Base-by-base conservation (phyloP, 2,113 vertebrate genomes). In the Regulus satrapa region DNA sequence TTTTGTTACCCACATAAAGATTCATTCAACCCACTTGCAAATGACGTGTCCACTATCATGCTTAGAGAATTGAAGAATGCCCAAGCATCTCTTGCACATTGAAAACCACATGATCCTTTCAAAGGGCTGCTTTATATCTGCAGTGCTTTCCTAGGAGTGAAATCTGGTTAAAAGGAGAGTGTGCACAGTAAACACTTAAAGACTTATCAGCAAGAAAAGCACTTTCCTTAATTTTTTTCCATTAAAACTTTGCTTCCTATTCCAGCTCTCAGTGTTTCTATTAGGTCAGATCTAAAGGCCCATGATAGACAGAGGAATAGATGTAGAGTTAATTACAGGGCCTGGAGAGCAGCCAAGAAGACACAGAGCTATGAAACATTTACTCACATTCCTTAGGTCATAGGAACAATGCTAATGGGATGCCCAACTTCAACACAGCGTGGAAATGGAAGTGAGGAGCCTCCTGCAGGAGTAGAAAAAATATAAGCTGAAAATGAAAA, bases 261-360 rank as follows among this genome's bases (percentile, higher is more conserved):
- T 93, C 40, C 2, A 2, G 14, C n/a, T 87, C 76, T 32, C 61
- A 32, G 45, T 66, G 38, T 19, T 72, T 51, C 85, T 85, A 4
- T 83, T 80, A 75, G 69, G 32, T 45, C 48, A 63, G 72, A 52
- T 43, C 71, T 69, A 73, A 74, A 92, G 58, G 49, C 2, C 19
- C 40, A 45, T 43, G 69, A 83, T 6, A 71, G 77, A 63, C 29
- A 52, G 63, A 89, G 55, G 46, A 91, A 92, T 95, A 32, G 89
- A 67, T 88, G 63, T 69, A 62, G 82, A 96, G 93, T 61, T 93
- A 86, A 96, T 96, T 95, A 86, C 46, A 48, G 72, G n/a, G 6
- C 0, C 69, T 95, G 75, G 72, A 82, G 79, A 84, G 63, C 48
- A 87, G 88, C 93, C 90, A 89, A 81, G 81, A 34, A 80, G 85